Evolutionary conservation across 1,140 invertebrate genomes (phyloP).

Genomic region (Bombus ignitus): DNA sequence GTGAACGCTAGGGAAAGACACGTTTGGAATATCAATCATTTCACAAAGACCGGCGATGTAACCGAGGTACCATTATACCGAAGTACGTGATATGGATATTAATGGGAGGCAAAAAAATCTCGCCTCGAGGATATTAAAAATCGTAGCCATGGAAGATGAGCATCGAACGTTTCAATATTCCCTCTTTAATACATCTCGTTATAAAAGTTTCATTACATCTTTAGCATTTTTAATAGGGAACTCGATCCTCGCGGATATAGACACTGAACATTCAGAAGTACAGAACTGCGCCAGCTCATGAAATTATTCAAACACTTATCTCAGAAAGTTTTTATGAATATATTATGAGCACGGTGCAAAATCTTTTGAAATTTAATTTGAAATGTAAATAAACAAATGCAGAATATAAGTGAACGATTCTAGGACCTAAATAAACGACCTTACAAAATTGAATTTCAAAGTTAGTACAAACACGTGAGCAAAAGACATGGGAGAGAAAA

Average conservation of each 20-base stretch:
- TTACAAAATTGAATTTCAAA: neutral
- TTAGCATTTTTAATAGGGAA: neutral
- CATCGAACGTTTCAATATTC: neutral
- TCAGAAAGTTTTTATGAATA: no score
- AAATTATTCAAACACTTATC: no score
- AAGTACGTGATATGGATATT: neutral
- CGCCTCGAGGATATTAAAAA: neutral
- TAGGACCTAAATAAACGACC: neutral
- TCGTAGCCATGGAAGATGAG: neutral
- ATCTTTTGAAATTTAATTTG: no score
- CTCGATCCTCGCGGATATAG: neutral
- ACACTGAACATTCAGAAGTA: neutral
- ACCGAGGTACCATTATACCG: neutral
- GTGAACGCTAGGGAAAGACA: neutral
- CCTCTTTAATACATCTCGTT: neutral
- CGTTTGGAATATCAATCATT: constrained; percentile 13
- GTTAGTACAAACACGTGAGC: neutral
- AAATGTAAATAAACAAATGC: no score
- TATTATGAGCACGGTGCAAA: no score
- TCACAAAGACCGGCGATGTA: neutral
- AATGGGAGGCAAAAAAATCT: neutral
- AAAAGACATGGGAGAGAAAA: neutral
- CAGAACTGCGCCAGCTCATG: no score
- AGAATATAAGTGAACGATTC: no score
- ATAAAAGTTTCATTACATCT: neutral